These are phyloP conservation scores for Pantherophis alleghaniensis DNA, from an alignment of 2,797 vertebrate genomes.

Conservation along the genomic window DNA sequence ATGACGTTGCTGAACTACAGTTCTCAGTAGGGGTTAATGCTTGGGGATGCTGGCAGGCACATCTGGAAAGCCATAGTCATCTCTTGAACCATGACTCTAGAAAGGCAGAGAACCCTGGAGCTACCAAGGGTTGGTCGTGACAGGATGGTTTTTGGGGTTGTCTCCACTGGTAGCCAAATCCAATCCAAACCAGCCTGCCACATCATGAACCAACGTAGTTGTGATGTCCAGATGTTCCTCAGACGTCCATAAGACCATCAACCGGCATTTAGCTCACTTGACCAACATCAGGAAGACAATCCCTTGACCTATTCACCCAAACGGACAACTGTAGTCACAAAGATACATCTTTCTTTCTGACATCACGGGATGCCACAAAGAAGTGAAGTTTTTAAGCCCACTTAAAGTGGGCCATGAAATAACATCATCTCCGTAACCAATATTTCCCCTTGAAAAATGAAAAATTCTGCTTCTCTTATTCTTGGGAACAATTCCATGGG, in stretches of 20 bases:
- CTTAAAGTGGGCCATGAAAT: background rate
- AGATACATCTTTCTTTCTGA: background rate
- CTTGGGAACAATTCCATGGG: background rate
- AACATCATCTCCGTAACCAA: background rate
- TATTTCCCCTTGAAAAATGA: background rate
- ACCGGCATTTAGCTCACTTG: no score
- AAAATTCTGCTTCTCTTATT: background rate
- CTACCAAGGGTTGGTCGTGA: accelerated
- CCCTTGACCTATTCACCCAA: background rate
- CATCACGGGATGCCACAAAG: background rate
- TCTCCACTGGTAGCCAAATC: background rate
- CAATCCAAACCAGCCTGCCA: background rate
- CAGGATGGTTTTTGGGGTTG: background rate
- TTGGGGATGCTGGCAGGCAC: background rate
- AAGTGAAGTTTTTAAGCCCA: background rate
- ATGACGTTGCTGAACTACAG: background rate
- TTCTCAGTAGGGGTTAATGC: background rate
- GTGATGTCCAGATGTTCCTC: background rate
- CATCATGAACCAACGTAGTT: background rate
- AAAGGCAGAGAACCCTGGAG: background rate
- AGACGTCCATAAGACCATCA: background rate
- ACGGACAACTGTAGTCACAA: background rate
- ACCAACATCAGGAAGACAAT: background rate
- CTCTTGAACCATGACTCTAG: background rate
- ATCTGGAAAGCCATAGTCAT: background rate